A percentile compares a stretch with the other conserved stretches of the same genome.
Evolutionary conservation across 2,888 invertebrate species (phyloP).

Genomic region (Carabus problematicus): DNA sequence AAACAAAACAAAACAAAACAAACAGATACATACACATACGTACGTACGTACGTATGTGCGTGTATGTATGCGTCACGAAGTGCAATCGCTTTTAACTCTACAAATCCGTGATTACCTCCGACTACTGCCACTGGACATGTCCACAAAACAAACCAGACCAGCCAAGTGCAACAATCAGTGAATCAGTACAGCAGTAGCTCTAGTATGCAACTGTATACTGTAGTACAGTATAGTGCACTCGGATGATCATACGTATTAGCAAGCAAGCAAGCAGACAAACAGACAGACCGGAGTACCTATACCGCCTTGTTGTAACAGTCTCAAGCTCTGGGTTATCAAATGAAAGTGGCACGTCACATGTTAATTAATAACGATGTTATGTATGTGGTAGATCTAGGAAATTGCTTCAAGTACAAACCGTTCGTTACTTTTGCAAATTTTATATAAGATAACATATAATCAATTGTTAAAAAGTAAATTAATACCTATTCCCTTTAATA

Average conservation of each 20-base stretch:
- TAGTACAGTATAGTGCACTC: no score
- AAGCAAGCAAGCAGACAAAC: slow-evolving; percentile 2
- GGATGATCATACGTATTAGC: no score
- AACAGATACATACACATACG: no score
- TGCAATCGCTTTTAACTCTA: slow-evolving; percentile 24
- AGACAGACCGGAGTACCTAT: slow-evolving; percentile 19
- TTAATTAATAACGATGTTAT: slow-evolving; percentile 43
- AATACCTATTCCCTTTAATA: slow-evolving; percentile 52
- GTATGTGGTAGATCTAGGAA: slow-evolving; percentile 57
- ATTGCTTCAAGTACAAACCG: slow-evolving; percentile 76
- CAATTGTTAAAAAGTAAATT: slow-evolving; percentile 58
- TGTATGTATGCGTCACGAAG: slow-evolving; percentile 14
- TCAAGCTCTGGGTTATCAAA: slow-evolving; percentile 40
- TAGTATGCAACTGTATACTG: no score
- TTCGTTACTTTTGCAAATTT: slow-evolving; percentile 78
- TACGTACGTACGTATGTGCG: neutral
- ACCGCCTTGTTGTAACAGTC: slow-evolving; percentile 23
- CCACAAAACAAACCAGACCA: slow-evolving; percentile 15
- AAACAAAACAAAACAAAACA: no score
- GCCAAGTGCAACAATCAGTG: neutral
- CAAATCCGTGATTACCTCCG: slow-evolving; percentile 32
- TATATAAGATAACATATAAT: slow-evolving; percentile 63
- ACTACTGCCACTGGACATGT: slow-evolving; percentile 35
- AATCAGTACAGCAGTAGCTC: neutral
- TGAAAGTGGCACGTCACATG: slow-evolving; percentile 49